Base-by-base conservation (phyloP, 2,113 vertebrate genomes). In the Scytalopus superciliaris region DNA sequence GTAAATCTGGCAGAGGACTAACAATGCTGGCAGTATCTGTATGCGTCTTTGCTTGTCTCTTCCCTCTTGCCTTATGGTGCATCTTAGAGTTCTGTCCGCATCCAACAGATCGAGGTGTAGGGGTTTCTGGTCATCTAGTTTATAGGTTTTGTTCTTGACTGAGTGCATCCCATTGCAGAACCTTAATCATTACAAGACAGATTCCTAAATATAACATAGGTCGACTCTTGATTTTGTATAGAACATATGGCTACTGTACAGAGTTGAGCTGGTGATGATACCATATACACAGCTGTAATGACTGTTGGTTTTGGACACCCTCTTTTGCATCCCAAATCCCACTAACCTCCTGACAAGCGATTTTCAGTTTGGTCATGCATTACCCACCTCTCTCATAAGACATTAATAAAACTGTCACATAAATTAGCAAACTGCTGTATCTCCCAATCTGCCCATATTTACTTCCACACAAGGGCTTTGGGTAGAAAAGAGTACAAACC, bases 281-380 rank as follows among this genome's bases (percentile, higher is more conserved):
- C 19, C 23, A 8, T 11, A 19, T 23, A 28, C 28, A n/a, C 5
- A 82, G 5, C 9, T 68, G 10, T 50, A 90, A 42, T 11, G 30
- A 52, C 12, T 47, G 30, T 25, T 78, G 17, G 11, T 4, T 74
- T 82, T 82, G 19, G 45, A 80, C 9, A 6, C 8, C 8, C 1
- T 6, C 14, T 12, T 62, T 19, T 2, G 8, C 2, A 2, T 28
- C 3, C 16, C 18, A 10, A 49, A 1, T 66, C n/a, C 30, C 30
- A 30, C 14, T 59, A 45, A 42, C 16, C 25, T 87, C 56, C 37
- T 42, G 21, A 42, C 3, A 63, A 62, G 4, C 31, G 6, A 69
- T 82, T 89, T 75, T 31, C 14, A 27, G 37, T 80, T 69, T n/a
- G n/a, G 19, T 31, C 0, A 2, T 40, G 8, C 18, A 45, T 67